phyloP scores from a whole-genome alignment of 1,140 invertebrate species.

The Pantala flavescens region DNA sequence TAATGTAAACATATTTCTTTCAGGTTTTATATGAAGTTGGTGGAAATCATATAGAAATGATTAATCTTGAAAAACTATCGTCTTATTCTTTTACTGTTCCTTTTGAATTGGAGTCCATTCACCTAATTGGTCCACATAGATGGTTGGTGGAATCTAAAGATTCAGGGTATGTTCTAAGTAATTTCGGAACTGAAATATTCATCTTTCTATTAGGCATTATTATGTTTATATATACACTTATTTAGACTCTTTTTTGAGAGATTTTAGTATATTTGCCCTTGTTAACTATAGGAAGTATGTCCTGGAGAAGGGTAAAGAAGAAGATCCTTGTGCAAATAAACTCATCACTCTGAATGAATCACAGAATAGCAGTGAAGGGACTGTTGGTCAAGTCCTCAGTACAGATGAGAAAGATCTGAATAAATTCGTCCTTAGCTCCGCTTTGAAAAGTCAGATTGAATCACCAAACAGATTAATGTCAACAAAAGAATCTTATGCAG shows the following conservation, averaged over 20 bases:
- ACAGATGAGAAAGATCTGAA: constrained; percentile 14
- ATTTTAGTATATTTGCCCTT: too few relatives aligned
- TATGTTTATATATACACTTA: too few relatives aligned
- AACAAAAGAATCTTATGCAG: constrained; percentile 36
- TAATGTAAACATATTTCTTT: too few relatives aligned
- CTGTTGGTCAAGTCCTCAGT: constrained; percentile 16
- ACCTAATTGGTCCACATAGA: constrained; percentile 29
- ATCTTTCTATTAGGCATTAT: too few relatives aligned
- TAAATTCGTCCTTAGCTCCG: constrained; percentile 25
- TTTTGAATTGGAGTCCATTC: constrained; percentile 32
- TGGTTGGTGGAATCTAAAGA: constrained; percentile 32
- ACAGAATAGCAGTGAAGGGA: background rate
- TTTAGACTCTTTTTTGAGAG: too few relatives aligned
- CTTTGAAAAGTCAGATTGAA: constrained; percentile 34
- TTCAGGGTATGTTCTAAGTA: too few relatives aligned
- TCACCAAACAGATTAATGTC: constrained; percentile 41
- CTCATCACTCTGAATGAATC: background rate
- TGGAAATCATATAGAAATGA: constrained; percentile 32
- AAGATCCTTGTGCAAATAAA: background rate
- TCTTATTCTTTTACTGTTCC: constrained; percentile 32
- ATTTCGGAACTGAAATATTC: too few relatives aligned
- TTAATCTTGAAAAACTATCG: constrained; percentile 33
- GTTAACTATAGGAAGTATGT: background rate
- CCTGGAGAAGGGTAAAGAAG: background rate
- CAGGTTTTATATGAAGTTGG: constrained; percentile 27